phyloP scores from a whole-genome alignment of 2,888 invertebrate species.

The Euclidia mi region DNA sequence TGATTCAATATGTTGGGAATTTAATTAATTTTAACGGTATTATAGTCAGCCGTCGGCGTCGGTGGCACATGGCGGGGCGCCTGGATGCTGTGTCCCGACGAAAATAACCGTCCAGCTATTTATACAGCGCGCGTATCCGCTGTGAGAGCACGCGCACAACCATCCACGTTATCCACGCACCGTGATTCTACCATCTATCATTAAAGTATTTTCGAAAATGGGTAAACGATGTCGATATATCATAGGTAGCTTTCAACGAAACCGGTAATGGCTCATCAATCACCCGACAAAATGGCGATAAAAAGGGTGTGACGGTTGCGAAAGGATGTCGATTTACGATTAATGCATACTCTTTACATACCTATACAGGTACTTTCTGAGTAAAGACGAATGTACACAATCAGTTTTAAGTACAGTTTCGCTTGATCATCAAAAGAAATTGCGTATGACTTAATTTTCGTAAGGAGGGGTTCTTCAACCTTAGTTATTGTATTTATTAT shows the following conservation, averaged over 20 bases:
- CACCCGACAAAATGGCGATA: slow-evolving; percentile 71
- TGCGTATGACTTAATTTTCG: too few relatives aligned
- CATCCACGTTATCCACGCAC: slow-evolving; percentile 59
- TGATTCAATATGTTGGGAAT: slow-evolving; percentile 77
- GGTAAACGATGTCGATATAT: slow-evolving; percentile 54
- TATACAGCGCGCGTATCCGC: slow-evolving; percentile 85
- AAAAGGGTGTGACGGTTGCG: slow-evolving; percentile 58
- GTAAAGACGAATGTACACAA: slow-evolving; percentile 13
- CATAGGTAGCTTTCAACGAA: slow-evolving; percentile 66
- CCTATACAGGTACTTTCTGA: slow-evolving; percentile 11
- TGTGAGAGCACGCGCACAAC: slow-evolving; percentile 78
- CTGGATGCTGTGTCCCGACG: slow-evolving; percentile 79
- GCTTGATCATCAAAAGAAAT: neutral
- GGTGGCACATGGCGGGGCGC: slow-evolving; percentile 85
- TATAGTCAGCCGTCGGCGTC: slow-evolving; percentile 75
- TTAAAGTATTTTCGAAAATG: slow-evolving; percentile 46
- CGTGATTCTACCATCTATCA: slow-evolving; percentile 50
- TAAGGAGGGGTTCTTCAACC: too few relatives aligned
- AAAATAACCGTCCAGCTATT: slow-evolving; percentile 86
- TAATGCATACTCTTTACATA: slow-evolving; percentile 16
- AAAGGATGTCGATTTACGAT: slow-evolving; percentile 49
- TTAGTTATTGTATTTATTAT: too few relatives aligned
- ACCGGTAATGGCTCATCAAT: slow-evolving; percentile 81
- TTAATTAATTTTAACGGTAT: slow-evolving; percentile 77
- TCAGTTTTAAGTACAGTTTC: slow-evolving; percentile 2